phyloP scores from a whole-genome alignment of 2,797 vertebrate species.

The Erpetoichthys calabaricus region DNA sequence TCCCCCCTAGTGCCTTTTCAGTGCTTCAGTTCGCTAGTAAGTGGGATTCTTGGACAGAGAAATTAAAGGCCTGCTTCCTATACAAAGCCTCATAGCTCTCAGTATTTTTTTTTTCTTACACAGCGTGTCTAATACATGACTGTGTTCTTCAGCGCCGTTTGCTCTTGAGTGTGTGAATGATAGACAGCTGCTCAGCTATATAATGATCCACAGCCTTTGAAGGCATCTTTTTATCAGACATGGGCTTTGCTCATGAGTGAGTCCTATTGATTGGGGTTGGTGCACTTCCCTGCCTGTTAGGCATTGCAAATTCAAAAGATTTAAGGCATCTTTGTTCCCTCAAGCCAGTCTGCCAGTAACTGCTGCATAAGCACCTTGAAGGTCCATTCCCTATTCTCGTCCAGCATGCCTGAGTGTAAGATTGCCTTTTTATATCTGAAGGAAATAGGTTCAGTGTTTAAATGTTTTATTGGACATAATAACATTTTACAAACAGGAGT shows the following conservation, averaged over 20 bases:
- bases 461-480: too few relatives aligned
- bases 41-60: too few relatives aligned
- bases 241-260: constrained; percentile 36
- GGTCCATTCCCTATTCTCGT: not conserved
- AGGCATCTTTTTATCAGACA: constrained; percentile 31
- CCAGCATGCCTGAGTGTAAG: not conserved
- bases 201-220: constrained; percentile 35
- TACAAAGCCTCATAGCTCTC: too few relatives aligned
- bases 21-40: too few relatives aligned
- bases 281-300: constrained; percentile 31
- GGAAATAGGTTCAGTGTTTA: too few relatives aligned
- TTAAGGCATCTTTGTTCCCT: not conserved
- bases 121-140: too few relatives aligned
- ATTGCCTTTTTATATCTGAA: too few relatives aligned
- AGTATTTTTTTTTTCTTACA: too few relatives aligned
- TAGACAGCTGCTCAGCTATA: constrained; percentile 28
- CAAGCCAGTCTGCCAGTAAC: not conserved
- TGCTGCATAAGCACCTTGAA: not conserved
- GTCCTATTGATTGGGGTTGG: constrained; percentile 33
- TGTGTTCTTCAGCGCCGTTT: too few relatives aligned
- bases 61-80: too few relatives aligned
- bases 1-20: too few relatives aligned
- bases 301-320: constrained; percentile 19
- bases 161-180: constrained; percentile 18
- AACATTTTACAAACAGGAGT: too few relatives aligned